A percentile compares a stretch with the other conserved stretches of the same genome.
These are phyloP conservation scores for Seriola aureovittata DNA, from an alignment of 2,113 vertebrate species.

Conservation along the genomic window DNA sequence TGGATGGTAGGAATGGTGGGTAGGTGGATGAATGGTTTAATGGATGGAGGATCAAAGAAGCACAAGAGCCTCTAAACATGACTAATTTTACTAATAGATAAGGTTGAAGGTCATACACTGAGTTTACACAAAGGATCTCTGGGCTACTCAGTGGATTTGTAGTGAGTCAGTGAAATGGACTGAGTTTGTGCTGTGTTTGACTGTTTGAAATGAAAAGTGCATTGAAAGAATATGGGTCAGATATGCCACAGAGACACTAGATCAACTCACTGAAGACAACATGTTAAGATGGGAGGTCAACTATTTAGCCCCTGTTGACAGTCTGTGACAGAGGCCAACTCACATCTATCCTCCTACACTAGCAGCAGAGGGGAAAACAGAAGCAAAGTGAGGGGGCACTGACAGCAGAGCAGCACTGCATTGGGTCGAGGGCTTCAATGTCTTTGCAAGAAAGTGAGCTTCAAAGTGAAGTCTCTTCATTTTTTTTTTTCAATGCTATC, in stretches of 20 bases:
- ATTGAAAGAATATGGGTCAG: slow-evolving; percentile 23
- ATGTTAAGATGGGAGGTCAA: slow-evolving; percentile 44
- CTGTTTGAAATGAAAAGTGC: slow-evolving; percentile 6
- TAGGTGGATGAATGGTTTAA: not conserved
- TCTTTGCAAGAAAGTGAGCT: slow-evolving; percentile 32
- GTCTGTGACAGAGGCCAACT: slow-evolving; percentile 21
- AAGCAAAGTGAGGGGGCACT: not conserved
- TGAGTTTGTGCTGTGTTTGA: not conserved
- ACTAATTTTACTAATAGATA: slow-evolving; percentile 53
- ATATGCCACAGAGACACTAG: not conserved
- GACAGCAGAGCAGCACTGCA: slow-evolving; percentile 9
- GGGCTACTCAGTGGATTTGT: not conserved
- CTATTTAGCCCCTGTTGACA: slow-evolving; percentile 20
- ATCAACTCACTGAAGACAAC: slow-evolving; percentile 25
- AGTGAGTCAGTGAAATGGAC: not conserved
- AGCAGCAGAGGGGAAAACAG: slow-evolving; percentile 19
- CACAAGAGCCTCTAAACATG: slow-evolving; percentile 36
- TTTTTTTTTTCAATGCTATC: slow-evolving; percentile 52
- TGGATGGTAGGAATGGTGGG: not conserved
- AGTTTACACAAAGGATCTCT: slow-evolving; percentile 48
- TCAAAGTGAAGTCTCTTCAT: slow-evolving; percentile 66
- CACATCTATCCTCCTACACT: slow-evolving; percentile 13
- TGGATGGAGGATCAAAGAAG: slow-evolving; percentile 14
- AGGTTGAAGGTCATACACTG: slow-evolving; percentile 43
- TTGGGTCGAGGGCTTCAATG: slow-evolving; percentile 30